Base-by-base conservation (phyloP, 1,140 invertebrate species). In the Metopolophium dirhodum region DNA sequence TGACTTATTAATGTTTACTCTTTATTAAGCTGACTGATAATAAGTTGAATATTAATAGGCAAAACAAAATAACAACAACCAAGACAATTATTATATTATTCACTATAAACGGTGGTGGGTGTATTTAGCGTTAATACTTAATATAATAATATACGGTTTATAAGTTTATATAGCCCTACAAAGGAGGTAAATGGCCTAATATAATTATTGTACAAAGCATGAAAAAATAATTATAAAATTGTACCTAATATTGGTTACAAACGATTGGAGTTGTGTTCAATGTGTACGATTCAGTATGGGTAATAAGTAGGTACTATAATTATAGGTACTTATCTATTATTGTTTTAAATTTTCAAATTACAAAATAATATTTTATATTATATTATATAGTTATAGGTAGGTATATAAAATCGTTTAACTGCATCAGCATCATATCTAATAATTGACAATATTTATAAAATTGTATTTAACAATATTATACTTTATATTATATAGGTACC, bases 1-100 rank as follows among this genome's bases (percentile, higher is more conserved):
- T 18, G 26, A 86, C 85, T 86, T n/a, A 86, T 47, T 86, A 86
- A 86, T 86, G 45, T 86, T 86, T 86, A 41, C 41, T 41, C 41
- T 41, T 41, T 41, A n/a, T n/a, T 82, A 54, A 86, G 26, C 14
- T 30, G 45, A 11, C 26, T 86, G 26, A 47, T 45, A 86, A 47
- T 86, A 47, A 86, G 85, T 86, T 47, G 30, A 30, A 45, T 26
- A n/a, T 45, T 47, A 86, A 47, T 47, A 45, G 37, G 26, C 26
- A 30, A 47, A 47, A 47, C 41, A 86, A 47, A 86, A 41, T 26
- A 86, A 86, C 41, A 41, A 86, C 41, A 47, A 30, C 35, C 8
- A 22, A 83, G 35, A 37, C n/a, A 83, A 83, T 37, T 83, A 83
- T 30, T 22, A 22, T 22, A 54, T 9, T 86, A 86, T 86, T 86